Conservation (phyloP, 2,113 vertebrate genomes). For the Sapayoa aenigma region DNA sequence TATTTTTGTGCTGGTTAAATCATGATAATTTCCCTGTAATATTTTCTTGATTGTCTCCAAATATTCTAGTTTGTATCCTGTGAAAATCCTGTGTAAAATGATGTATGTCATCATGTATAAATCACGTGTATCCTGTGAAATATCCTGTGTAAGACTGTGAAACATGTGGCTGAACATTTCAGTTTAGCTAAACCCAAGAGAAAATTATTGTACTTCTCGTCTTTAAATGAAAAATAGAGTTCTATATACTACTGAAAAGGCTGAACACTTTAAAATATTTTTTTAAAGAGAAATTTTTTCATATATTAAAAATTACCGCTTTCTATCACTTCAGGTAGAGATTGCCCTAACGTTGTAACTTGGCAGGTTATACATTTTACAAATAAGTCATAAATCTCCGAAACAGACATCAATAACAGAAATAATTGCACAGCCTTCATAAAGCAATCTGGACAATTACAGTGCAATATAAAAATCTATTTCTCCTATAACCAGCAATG, state of each 20-base stretch:
- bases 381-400: background rate
- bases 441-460: slow-evolving; percentile 29
- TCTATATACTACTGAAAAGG: background rate
- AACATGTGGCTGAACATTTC: background rate
- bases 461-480: slow-evolving; percentile 14
- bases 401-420: background rate
- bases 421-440: slow-evolving; percentile 32
- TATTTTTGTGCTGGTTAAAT: background rate
- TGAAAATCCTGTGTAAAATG: background rate
- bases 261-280: background rate
- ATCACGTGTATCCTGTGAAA: too few relatives aligned
- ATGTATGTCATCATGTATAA: too few relatives aligned
- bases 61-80: background rate
- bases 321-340: background rate
- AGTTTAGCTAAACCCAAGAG: background rate
- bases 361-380: background rate
- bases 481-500: background rate
- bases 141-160: background rate
- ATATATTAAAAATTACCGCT: slow-evolving; percentile 12
- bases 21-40: background rate
- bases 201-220: background rate
- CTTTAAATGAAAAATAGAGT: background rate
- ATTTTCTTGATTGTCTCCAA: background rate
- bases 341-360: background rate
- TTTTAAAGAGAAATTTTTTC: background rate